phyloP scores from a whole-genome alignment of 2,888 invertebrate species.

The Suillia variegata region DNA sequence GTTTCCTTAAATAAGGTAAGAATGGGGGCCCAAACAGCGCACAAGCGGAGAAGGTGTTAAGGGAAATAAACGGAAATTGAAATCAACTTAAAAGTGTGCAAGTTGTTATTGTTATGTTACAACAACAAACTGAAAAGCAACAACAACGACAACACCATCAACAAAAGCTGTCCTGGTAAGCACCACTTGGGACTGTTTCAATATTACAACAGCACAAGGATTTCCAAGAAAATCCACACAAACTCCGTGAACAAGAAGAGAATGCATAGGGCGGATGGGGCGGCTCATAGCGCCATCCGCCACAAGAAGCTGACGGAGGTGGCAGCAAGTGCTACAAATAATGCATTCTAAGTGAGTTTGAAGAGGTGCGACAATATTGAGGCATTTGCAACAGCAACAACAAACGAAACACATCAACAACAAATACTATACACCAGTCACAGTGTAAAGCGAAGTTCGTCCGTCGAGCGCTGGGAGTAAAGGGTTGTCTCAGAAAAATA shows the following conservation, averaged over 20 bases:
- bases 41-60: slow-evolving; percentile 1
- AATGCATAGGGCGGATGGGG: too few species aligned
- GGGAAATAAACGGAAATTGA: slow-evolving; percentile 40
- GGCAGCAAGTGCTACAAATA: not conserved
- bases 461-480: too few species aligned
- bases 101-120: slow-evolving; percentile 20
- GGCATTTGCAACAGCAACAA: slow-evolving; percentile 12
- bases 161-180: slow-evolving; percentile 4
- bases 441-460: too few species aligned
- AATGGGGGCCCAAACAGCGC: not conserved
- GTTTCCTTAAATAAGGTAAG: not conserved
- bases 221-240: not conserved
- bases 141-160: slow-evolving; percentile 6
- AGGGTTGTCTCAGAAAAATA: too few species aligned
- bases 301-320: too few species aligned
- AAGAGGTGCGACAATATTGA: slow-evolving; percentile 26
- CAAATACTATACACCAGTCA: not conserved
- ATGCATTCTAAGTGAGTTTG: slow-evolving; percentile 9
- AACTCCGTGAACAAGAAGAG: not conserved
- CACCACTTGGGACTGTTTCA: slow-evolving; percentile 7
- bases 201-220: slow-evolving; percentile 5
- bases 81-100: slow-evolving; percentile 40
- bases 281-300: too few species aligned
- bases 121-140: slow-evolving; percentile 3
- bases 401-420: not conserved